Percentiles rank a stretch among this genome's conserved stretches.
Conservation (phyloP, 92 coral and sea anemone species). For the Porites cylindrica region DNA sequence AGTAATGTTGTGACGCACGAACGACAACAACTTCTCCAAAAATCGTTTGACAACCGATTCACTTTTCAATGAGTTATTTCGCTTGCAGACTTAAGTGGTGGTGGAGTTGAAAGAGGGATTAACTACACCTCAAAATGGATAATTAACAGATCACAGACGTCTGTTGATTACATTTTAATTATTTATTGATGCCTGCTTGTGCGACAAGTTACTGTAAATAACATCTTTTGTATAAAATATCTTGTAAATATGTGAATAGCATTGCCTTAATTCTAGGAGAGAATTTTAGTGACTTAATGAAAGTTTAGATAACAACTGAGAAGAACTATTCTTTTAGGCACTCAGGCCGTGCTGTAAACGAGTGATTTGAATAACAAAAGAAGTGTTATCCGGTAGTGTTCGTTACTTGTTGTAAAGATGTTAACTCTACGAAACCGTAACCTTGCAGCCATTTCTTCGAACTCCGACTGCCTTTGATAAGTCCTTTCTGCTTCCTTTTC, state of each 20-base stretch:
- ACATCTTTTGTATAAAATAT: not conserved
- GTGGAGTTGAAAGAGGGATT: not conserved
- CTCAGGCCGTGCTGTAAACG: not conserved
- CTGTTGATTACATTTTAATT: not conserved
- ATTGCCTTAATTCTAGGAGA: not conserved
- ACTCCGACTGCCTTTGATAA: not conserved
- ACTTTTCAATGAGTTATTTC: not conserved
- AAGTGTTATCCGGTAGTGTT: not conserved
- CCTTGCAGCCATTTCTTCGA: not conserved
- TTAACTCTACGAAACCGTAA: not conserved
- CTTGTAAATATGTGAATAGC: conserved; percentile 13
- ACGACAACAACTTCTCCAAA: not conserved
- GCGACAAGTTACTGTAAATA: conserved; percentile 3
- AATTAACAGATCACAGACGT: conserved; percentile 15
- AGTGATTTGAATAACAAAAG: conserved; percentile 25
- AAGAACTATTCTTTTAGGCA: not conserved
- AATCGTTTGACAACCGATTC: not conserved
- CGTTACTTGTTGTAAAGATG: not conserved
- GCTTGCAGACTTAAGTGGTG: not conserved
- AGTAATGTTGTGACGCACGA: not conserved
- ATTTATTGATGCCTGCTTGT: conserved; percentile 1
- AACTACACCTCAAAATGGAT: not conserved
- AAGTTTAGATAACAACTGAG: not conserved
- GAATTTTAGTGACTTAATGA: conserved; percentile 5
- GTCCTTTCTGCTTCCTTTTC: not conserved